These are phyloP conservation scores for Beroe forskalii DNA, from an alignment of 37 sponge, comb jelly and placozoan genomes.

Conservation along the genomic window DNA sequence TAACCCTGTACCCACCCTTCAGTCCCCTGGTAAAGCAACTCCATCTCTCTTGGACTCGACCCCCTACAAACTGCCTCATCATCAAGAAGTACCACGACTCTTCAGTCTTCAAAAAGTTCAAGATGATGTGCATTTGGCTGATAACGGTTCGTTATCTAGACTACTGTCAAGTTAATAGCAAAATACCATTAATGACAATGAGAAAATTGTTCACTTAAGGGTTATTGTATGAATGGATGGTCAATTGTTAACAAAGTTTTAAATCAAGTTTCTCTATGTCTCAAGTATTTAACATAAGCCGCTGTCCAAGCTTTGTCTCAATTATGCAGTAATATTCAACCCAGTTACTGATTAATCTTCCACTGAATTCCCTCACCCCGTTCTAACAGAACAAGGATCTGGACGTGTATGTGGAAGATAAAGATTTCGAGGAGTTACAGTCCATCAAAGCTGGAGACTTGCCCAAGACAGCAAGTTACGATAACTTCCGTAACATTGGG, in stretches of 20 bases:
- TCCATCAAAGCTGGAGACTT: conserved; percentile 3
- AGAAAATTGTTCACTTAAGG: neutral
- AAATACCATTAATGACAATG: neutral
- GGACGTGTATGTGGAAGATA: conserved; percentile 46
- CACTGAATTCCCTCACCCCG: too few relatives aligned
- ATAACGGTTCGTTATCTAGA: conserved; percentile 76
- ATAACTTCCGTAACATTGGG: neutral
- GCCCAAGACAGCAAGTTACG: conserved; percentile 6
- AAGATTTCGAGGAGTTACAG: conserved; percentile 45
- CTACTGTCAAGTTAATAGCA: neutral
- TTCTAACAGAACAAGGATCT: too few relatives aligned
- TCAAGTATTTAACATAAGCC: too few relatives aligned
- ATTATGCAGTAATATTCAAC: too few relatives aligned
- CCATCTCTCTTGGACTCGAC: conserved; percentile 77
- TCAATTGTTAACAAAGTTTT: too few relatives aligned
- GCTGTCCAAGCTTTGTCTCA: too few relatives aligned
- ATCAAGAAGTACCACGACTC: conserved; percentile 84
- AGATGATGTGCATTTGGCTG: conserved; percentile 75
- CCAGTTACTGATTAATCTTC: too few relatives aligned
- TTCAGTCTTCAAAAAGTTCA: conserved; percentile 80
- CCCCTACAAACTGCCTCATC: conserved; percentile 73
- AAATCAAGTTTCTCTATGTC: too few relatives aligned
- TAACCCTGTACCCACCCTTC: too few relatives aligned
- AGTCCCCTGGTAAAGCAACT: conserved; percentile 2
- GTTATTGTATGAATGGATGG: too few relatives aligned